These are phyloP conservation scores for Entomobrya proxima DNA, from an alignment of 2,888 invertebrate species.

Conservation along the genomic window DNA sequence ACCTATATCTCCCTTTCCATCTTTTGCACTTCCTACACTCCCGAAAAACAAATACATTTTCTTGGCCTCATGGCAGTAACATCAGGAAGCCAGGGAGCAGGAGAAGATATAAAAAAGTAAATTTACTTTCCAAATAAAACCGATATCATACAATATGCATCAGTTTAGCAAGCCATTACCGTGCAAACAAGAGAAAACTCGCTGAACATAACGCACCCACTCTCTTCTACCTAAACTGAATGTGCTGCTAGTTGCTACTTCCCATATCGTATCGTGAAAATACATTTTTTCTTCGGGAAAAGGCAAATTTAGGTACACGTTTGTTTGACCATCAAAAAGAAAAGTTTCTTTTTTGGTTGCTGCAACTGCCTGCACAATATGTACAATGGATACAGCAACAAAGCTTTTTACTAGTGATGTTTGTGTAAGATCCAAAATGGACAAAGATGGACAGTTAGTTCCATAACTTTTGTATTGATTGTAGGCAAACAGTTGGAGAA, in stretches of 20 bases:
- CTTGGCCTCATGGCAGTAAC: background rate
- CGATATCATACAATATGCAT: conserved; percentile 50
- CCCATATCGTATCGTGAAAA: too few species aligned
- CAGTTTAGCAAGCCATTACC: conserved; percentile 39
- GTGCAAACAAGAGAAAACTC: conserved; percentile 10
- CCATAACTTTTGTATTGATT: conserved; percentile 31
- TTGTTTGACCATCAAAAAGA: conserved; percentile 29
- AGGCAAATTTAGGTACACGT: too few species aligned
- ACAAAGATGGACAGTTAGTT: conserved; percentile 15
- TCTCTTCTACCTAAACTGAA: background rate
- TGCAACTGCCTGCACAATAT: conserved; percentile 11
- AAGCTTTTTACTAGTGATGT: background rate
- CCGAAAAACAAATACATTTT: background rate
- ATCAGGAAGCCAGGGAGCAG: background rate
- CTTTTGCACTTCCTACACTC: background rate
- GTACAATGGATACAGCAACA: background rate
- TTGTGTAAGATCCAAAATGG: background rate
- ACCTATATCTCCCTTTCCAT: background rate
- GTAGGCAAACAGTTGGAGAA: background rate
- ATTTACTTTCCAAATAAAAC: conserved; percentile 38
- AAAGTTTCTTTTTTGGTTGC: background rate
- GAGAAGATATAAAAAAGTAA: background rate
- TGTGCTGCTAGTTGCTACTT: too few species aligned
- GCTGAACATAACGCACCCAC: background rate
- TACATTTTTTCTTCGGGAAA: too few species aligned